These are phyloP conservation scores for Onychomys arenicola DNA, from an alignment of 2,797 vertebrate genomes.

Conservation along the genomic window DNA sequence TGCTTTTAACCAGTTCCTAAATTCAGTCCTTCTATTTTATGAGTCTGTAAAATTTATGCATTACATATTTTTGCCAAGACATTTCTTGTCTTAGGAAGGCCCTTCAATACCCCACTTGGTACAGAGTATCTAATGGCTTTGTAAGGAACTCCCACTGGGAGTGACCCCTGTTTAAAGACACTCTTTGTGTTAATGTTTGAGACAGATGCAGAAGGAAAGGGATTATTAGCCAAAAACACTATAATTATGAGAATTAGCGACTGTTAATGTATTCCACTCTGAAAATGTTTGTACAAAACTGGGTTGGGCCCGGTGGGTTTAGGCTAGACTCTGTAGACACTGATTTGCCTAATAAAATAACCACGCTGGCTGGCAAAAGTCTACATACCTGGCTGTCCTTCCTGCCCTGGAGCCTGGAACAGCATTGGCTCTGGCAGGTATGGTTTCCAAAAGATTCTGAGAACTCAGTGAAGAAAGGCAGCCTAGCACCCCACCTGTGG, in stretches of 20 bases:
- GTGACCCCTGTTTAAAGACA: slow-evolving; percentile 54
- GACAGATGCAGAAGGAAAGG: slow-evolving; percentile 39
- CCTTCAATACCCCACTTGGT: background rate
- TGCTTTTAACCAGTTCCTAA: slow-evolving; percentile 30
- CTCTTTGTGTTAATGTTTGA: slow-evolving; percentile 59
- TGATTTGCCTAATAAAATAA: slow-evolving; percentile 76
- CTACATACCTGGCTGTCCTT: slow-evolving; percentile 46
- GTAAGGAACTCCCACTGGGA: background rate
- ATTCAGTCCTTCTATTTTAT: slow-evolving; percentile 35
- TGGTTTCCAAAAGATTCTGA: slow-evolving; percentile 58
- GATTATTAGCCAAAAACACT: slow-evolving; percentile 62
- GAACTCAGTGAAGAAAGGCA: background rate
- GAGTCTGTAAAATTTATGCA: slow-evolving; percentile 5
- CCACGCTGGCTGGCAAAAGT: slow-evolving; percentile 48
- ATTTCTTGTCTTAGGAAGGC: background rate
- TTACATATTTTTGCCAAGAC: background rate
- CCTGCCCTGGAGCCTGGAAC: background rate
- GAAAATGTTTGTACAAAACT: slow-evolving; percentile 74
- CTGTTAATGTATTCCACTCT: slow-evolving; percentile 74
- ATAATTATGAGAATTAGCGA: slow-evolving; percentile 56
- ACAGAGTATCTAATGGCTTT: slow-evolving; percentile 8
- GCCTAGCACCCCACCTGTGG: slow-evolving; percentile 48
- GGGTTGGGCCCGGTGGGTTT: slow-evolving; percentile 43
- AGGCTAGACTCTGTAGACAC: slow-evolving; percentile 58
- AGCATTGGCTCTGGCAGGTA: background rate